These are phyloP conservation scores for Drosophila aff. DNA, from an alignment of 1,140 invertebrate species.

Conservation along the genomic window DNA sequence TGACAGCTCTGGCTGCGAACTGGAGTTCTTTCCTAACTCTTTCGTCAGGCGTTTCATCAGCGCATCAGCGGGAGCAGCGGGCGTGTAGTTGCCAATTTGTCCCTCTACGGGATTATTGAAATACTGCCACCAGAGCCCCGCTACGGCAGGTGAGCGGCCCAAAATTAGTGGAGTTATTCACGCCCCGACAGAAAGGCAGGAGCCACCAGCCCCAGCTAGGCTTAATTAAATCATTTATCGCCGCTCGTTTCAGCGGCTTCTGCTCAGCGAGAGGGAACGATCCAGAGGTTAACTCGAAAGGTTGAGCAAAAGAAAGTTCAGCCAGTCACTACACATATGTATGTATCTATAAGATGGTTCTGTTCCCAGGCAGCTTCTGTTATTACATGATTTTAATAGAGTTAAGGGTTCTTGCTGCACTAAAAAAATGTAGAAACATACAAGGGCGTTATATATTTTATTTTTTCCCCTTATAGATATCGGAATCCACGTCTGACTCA, in stretches of 20 bases:
- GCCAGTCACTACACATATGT: neutral
- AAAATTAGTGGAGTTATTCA: slow-evolving; percentile 52
- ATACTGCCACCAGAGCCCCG: slow-evolving; percentile 12
- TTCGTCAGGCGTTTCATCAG: slow-evolving; percentile 36
- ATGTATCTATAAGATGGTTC: neutral
- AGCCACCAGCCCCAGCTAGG: neutral
- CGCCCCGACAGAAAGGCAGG: slow-evolving; percentile 12
- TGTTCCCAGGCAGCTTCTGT: neutral
- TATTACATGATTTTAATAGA: neutral
- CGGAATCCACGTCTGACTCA: slow-evolving; percentile 11
- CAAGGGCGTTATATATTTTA: neutral
- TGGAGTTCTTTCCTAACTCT: slow-evolving; percentile 51
- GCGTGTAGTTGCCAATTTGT: slow-evolving; percentile 57
- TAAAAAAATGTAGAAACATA: too few species aligned
- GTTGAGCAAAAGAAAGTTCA: slow-evolving; percentile 20
- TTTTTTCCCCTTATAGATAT: neutral
- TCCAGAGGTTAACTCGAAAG: slow-evolving; percentile 6
- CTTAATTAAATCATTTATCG: slow-evolving; percentile 59
- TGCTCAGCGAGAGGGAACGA: slow-evolving; percentile 30
- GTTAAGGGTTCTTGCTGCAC: neutral
- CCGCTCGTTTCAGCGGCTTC: slow-evolving; percentile 8
- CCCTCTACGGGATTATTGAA: slow-evolving; percentile 50
- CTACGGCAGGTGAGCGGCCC: neutral
- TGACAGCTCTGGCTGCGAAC: neutral
- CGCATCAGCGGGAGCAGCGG: slow-evolving; percentile 29